Evolutionary conservation across 2,888 invertebrate genomes (phyloP).

Genomic region (Drosophila prostipennis): DNA sequence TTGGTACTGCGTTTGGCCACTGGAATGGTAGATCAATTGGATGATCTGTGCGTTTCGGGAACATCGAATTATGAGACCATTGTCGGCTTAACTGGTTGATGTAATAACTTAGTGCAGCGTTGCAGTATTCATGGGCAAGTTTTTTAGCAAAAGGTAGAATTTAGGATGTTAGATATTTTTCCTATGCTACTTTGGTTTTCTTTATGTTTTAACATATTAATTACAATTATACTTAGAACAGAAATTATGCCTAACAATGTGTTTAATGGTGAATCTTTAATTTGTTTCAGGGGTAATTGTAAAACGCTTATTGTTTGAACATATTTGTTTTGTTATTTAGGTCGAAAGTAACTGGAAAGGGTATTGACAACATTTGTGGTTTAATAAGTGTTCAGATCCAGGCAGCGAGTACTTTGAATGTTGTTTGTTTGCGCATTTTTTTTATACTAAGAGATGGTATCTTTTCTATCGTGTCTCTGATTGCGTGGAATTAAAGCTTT

Average conservation of each 20-base stretch:
- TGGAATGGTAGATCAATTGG: not conserved
- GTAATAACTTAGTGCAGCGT: not conserved
- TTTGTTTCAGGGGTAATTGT: not conserved
- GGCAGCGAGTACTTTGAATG: not conserved
- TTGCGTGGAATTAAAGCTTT: not conserved
- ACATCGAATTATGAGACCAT: not conserved
- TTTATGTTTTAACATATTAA: not conserved
- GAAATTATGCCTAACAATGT: not conserved
- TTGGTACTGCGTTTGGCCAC: constrained; percentile 6
- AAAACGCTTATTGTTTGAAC: not conserved
- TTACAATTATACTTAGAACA: not conserved
- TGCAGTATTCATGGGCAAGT: not conserved
- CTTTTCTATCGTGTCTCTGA: not conserved
- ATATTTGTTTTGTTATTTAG: not conserved
- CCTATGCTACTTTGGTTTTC: not conserved
- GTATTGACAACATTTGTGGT: constrained; percentile 1
- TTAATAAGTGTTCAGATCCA: not conserved
- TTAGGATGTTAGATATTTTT: not conserved
- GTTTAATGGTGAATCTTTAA: not conserved
- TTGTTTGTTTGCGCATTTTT: not conserved
- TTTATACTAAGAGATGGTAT: not conserved
- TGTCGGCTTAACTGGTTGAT: not conserved
- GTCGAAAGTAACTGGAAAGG: not conserved
- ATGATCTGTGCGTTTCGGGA: not conserved
- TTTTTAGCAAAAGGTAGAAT: not conserved